Conservation (phyloP, 2,888 invertebrate species). For the Lamellibrachia satsuma region DNA sequence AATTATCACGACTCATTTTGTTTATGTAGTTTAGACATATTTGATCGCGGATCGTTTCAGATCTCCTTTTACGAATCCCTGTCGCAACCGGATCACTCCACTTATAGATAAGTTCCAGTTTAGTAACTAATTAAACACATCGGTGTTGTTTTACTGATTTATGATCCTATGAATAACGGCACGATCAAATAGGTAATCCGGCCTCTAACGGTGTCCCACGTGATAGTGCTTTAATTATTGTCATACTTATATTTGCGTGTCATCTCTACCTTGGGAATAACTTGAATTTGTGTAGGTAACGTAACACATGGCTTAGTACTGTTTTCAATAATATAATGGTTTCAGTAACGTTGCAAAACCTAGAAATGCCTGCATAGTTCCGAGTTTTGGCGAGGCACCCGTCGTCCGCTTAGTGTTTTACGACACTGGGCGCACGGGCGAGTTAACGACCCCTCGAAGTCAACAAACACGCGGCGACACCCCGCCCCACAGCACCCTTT, state of each 20-base stretch:
- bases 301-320: neutral
- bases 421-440: neutral
- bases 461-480: neutral
- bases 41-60: no score
- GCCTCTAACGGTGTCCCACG: neutral
- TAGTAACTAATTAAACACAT: neutral
- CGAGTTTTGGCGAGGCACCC: neutral
- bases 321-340: neutral
- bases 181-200: neutral
- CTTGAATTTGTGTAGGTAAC: neutral
- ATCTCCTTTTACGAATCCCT: neutral
- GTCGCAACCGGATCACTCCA: neutral
- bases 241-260: neutral
- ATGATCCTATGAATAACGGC: neutral
- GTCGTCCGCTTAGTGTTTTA: neutral
- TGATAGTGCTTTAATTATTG: neutral
- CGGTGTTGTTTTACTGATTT: conserved; percentile 10
- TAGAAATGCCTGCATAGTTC: neutral
- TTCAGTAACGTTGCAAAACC: neutral
- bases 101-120: neutral
- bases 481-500: neutral
- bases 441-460: neutral
- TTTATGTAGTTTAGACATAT: neutral
- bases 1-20: neutral
- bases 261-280: neutral